These are phyloP conservation scores for Anhinga rufa DNA, from an alignment of 2,113 vertebrate species.

Conservation along the genomic window DNA sequence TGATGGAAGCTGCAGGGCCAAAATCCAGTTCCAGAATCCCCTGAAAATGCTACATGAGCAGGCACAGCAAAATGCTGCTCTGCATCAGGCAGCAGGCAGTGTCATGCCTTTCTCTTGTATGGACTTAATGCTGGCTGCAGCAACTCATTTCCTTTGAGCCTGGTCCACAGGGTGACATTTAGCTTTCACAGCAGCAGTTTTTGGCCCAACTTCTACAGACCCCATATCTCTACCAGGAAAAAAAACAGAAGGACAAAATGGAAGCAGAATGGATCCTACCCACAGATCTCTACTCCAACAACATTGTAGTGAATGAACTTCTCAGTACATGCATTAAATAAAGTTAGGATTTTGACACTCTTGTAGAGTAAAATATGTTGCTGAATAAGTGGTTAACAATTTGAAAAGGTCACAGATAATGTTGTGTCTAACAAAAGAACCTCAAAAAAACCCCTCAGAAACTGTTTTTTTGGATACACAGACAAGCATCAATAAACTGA, in stretches of 20 bases:
- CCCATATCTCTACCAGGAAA: background rate
- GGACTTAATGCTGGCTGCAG: background rate
- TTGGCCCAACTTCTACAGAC: background rate
- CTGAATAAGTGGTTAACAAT: background rate
- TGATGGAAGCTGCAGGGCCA: background rate
- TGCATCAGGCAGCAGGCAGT: background rate
- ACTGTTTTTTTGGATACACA: background rate
- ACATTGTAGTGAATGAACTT: rapidly evolving
- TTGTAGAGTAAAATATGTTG: background rate
- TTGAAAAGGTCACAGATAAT: background rate
- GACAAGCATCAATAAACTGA: background rate
- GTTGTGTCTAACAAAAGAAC: background rate
- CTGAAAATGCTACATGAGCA: rapidly evolving
- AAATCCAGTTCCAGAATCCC: background rate
- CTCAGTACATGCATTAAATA: background rate
- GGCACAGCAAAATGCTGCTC: background rate
- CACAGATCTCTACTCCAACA: background rate
- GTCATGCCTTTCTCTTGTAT: background rate
- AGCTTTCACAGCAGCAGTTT: background rate
- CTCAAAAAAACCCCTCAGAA: background rate
- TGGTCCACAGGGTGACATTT: background rate
- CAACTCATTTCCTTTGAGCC: background rate
- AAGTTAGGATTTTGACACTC: background rate
- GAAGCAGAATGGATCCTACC: background rate
- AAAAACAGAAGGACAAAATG: background rate